Evolutionary conservation across 2,797 vertebrate genomes (phyloP), one percentile per base, ranked within the genome.

Genomic region (Bucorvus abyssinicus): DNA sequence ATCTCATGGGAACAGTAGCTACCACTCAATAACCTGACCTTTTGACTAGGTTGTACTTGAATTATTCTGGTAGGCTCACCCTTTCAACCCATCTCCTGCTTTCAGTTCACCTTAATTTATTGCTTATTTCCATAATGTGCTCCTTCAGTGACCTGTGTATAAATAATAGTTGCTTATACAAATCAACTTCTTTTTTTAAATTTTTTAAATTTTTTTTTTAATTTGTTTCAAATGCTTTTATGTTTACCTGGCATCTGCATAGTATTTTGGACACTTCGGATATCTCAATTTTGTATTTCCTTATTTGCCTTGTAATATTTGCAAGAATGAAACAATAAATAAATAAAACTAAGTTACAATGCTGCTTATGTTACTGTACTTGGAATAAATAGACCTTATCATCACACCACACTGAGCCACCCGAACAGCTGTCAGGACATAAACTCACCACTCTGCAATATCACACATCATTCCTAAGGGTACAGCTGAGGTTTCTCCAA

Each of bases 91-190:
- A 91, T 53, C 93, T 95, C 90, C 83, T 87, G 53, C 87, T 76
- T 91, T 61, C 69, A 67, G 71, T 68, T 94, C 74, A 88, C 32
- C 75, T 77, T 87, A 92, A 95, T 97, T 92, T 91, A 96, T 93
- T 93, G 81, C 71, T 49, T 65, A 26, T 93, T 94, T 95, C 90
- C 93, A 91, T 80, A 79, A 92, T 3, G 57, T 80, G 87, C 80
- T 93, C 67, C 50, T 92, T 73, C 44, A 38, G 73, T 96, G 93
- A 93, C 71, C 89, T 79, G 32, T 45, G 30, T 87, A 83, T 78
- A 91, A 90, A 90, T 65, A 95, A 94, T 56, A 76, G 57, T 89
- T 52, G 5, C 81, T 94, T 63, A 63, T 9, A 86, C 49, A 93
- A 93, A 86, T 89, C 45, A 76, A 61, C 18, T 2, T 56, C 68